Percentiles rank a stretch among this genome's conserved stretches.
These are phyloP conservation scores for Polydrusus cervinus DNA, from an alignment of 2,888 invertebrate genomes.

Conservation along the genomic window DNA sequence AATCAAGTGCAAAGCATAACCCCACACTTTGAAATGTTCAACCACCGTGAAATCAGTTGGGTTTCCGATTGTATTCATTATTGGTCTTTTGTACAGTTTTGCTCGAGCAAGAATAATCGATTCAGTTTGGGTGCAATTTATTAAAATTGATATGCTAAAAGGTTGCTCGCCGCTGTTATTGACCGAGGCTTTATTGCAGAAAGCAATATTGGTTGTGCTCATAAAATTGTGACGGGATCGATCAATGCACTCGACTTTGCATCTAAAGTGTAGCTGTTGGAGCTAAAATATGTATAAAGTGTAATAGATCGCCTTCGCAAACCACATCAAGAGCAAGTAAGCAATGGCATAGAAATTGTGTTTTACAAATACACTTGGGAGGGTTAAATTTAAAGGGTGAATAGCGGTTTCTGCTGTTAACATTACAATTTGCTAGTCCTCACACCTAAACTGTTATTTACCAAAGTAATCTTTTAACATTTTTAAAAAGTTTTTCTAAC, in stretches of 20 bases:
- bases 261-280: constrained; percentile 44
- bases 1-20: constrained; percentile 42
- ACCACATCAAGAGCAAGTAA: constrained; percentile 8
- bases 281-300: constrained; percentile 48
- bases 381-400: neutral
- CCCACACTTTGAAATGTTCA: constrained; percentile 53
- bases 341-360: constrained; percentile 25
- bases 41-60: constrained; percentile 64
- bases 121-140: constrained; percentile 58
- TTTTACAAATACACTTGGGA: constrained; percentile 13
- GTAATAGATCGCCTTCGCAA: constrained; percentile 37
- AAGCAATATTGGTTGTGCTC: constrained; percentile 43
- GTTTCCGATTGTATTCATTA: constrained; percentile 64
- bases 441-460: too few relatives aligned
- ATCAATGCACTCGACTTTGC: constrained; percentile 50
- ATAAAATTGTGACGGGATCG: constrained; percentile 47
- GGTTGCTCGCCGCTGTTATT: constrained; percentile 48
- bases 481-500: too few relatives aligned
- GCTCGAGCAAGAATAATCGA: constrained; percentile 61
- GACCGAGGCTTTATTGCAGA: constrained; percentile 45
- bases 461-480: too few relatives aligned
- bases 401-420: neutral
- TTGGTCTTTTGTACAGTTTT: constrained; percentile 61
- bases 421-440: neutral
- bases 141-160: constrained; percentile 58